These are phyloP conservation scores for Acanthisitta chloris DNA, from an alignment of 2,113 vertebrate species.

Conservation along the genomic window DNA sequence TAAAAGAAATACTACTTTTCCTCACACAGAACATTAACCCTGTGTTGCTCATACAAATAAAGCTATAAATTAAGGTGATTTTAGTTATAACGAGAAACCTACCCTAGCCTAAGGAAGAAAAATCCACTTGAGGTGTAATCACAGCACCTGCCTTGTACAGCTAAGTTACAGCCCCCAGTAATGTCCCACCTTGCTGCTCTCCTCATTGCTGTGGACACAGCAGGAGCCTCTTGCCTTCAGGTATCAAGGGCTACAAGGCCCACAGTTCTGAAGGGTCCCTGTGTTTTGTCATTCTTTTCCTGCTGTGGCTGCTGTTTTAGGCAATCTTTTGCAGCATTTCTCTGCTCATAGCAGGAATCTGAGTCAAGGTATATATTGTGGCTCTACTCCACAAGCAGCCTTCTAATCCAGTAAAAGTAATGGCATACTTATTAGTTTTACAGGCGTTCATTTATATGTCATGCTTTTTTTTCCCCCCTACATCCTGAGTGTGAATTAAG, in stretches of 20 bases:
- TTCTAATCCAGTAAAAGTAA: neutral
- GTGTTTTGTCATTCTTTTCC: neutral
- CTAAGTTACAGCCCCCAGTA: neutral
- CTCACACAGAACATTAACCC: slow-evolving; percentile 52
- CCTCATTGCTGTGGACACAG: neutral
- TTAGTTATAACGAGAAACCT: slow-evolving; percentile 15
- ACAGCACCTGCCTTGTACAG: neutral
- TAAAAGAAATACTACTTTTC: slow-evolving; percentile 56
- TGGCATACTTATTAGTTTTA: neutral
- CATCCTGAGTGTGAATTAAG: neutral
- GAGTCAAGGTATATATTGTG: neutral
- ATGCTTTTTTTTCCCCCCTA: rapidly evolving
- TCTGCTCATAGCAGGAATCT: neutral
- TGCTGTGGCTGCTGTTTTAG: neutral
- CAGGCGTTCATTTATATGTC: neutral
- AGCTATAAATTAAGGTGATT: slow-evolving; percentile 49
- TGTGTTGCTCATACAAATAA: slow-evolving; percentile 57
- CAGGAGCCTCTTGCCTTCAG: neutral
- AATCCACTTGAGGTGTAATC: neutral
- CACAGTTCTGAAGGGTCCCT: neutral
- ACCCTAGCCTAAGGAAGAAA: neutral
- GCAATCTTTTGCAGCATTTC: neutral
- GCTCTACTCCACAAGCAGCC: neutral
- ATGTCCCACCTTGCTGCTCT: neutral
- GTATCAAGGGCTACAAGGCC: neutral